These are phyloP conservation scores for Chloroclysta siterata DNA, from an alignment of 2,888 invertebrate genomes.

Conservation along the genomic window DNA sequence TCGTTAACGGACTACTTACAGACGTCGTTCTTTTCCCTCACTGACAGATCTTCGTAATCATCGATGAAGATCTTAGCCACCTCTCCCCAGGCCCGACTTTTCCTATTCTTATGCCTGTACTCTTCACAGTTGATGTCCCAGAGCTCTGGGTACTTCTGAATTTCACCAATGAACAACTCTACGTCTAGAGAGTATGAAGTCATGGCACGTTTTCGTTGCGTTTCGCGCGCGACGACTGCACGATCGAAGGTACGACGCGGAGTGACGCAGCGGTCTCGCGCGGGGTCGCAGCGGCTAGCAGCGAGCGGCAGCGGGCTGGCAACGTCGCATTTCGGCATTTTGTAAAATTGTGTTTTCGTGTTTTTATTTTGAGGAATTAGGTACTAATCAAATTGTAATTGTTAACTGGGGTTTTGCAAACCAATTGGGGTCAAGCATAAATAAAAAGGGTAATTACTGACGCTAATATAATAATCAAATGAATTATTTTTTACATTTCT, in stretches of 20 bases:
- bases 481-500: no score
- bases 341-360: conserved; percentile 15
- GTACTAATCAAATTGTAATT: background rate
- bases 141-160: conserved; percentile 65
- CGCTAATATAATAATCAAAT: no score
- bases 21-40: conserved; percentile 60
- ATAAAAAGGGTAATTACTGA: no score
- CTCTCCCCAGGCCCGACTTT: conserved; percentile 63
- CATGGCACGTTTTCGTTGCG: conserved; percentile 47
- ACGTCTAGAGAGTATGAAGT: conserved; percentile 52
- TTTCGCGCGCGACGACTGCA: conserved; percentile 48
- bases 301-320: conserved; percentile 55
- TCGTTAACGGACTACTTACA: conserved; percentile 57
- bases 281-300: conserved; percentile 60
- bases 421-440: no score
- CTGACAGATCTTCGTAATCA: conserved; percentile 61
- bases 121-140: conserved; percentile 65
- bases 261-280: conserved; percentile 63
- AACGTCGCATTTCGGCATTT: conserved; percentile 50
- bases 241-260: conserved; percentile 53
- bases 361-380: conserved; percentile 10
- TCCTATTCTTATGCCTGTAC: conserved; percentile 53
- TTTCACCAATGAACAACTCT: conserved; percentile 68
- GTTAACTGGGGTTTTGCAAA: background rate
- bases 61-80: conserved; percentile 63